Base-by-base conservation (phyloP, 2,113 vertebrate species). In the Percopsis transmontana region DNA sequence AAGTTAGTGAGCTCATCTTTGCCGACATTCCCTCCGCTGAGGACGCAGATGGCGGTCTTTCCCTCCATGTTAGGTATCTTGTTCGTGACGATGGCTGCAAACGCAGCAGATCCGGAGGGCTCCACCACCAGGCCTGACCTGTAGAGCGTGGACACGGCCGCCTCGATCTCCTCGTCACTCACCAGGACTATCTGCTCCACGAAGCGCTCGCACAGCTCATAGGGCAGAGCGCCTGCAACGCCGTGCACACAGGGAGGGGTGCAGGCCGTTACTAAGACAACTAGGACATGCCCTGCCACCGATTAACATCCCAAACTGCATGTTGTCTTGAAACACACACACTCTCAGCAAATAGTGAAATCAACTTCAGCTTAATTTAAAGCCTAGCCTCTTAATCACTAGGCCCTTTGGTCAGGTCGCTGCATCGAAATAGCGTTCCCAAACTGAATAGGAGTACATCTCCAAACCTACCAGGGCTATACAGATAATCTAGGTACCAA, bases 21-120 rank as follows among this genome's bases (percentile, higher is more conserved):
- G 21, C 85, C 85, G 0, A 94, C 72, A 70, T 94, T 93, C 13
- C 92, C 92, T 54, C 92, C 91, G 0, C 86, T 91, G 24, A 94
- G 78, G 33, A 93, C 70, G 69, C 91, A 85, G 23, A 91, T 90
- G 1, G 87, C 81, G 1, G 58, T 86, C 76, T 80, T 92, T 33
- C 80, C 87, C 42, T 77, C 78, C 45, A 93, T 68, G 20, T 86
- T 65, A 0, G 90, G 89, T 12, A 93, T 89, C 72, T 77, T 90
- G 59, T 71, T 56, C 56, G 72, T 90, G 8, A 80, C 18, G 1
- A 93, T 41, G 45, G 92, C 91, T 0, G 92, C 91, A 1, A 93
- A 91, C 0, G 90, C 90, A 1, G 91, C 92, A 0, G 84, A 72
- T 1, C 92, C 92, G 0, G 91, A 91, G 0, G 91, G 88, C 53